Conservation (phyloP, 2,888 invertebrate genomes). For the Macrostomum cliftonense region DNA sequence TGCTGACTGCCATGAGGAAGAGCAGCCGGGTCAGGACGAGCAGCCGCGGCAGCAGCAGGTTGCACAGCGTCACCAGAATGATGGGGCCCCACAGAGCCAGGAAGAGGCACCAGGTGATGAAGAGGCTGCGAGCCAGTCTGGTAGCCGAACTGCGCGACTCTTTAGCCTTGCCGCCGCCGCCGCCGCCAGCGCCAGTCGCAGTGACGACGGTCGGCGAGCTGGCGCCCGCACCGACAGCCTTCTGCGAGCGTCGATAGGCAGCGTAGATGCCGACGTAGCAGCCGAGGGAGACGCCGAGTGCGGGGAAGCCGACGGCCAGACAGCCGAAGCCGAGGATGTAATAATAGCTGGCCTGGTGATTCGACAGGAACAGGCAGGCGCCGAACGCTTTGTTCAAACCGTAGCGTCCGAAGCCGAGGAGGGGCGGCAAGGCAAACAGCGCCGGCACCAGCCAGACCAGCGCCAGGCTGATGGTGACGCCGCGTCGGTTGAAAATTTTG, state of each 20-base stretch:
- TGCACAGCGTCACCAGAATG: not conserved
- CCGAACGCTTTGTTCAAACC: constrained; percentile 1
- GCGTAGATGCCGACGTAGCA: not conserved
- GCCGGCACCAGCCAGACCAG: not conserved
- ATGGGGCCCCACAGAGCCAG: not conserved
- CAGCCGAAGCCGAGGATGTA: constrained; percentile 1
- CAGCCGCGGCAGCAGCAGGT: not conserved
- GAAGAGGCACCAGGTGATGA: not conserved
- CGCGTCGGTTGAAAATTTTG: not conserved
- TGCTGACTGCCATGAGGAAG: constrained; percentile 1
- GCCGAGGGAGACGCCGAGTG: not conserved
- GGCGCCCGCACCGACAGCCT: not conserved
- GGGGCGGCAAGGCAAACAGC: not conserved
- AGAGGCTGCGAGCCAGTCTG: not conserved
- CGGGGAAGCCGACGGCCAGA: not conserved
- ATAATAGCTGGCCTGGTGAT: not conserved
- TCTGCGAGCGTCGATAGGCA: not conserved
- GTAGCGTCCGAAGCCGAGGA: not conserved
- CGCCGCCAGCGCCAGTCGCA: not conserved
- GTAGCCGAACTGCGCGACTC: not conserved
- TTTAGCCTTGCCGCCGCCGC: not conserved
- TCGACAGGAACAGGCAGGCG: not conserved
- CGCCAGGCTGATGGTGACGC: not conserved
- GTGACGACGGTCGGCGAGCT: not conserved
- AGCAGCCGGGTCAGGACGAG: not conserved